These are phyloP conservation scores for Dinothrombium tinctorium DNA, from an alignment of 1,140 invertebrate genomes.

Conservation along the genomic window DNA sequence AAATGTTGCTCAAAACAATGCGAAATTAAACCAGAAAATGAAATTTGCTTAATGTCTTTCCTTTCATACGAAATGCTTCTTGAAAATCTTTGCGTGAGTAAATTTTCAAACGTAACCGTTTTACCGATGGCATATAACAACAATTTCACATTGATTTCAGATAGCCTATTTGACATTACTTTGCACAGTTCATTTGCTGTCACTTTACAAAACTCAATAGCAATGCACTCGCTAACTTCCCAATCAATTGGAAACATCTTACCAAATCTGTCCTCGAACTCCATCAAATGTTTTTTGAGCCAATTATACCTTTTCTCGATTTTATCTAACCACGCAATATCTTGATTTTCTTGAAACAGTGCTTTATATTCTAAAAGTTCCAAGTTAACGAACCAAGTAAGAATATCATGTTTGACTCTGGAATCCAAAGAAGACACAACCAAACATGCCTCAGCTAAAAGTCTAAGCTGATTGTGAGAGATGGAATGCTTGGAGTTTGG, in stretches of 20 bases:
- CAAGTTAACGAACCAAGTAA: conserved; percentile 72
- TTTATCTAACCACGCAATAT: conserved; percentile 86
- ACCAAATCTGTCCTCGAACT: conserved; percentile 81
- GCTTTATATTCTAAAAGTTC: conserved; percentile 80
- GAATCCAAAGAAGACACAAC: conserved; percentile 68
- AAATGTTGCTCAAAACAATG: conserved; percentile 77
- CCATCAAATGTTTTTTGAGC: conserved; percentile 86
- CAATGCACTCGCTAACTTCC: conserved; percentile 81
- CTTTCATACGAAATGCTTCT: conserved; percentile 14
- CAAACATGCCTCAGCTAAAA: conserved; percentile 69
- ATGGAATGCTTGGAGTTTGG: conserved; percentile 34
- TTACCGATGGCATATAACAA: conserved; percentile 83
- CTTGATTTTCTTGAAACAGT: conserved; percentile 80
- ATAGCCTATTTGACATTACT: conserved; percentile 54
- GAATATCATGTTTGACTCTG: conserved; percentile 56
- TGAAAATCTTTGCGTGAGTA: conserved; percentile 66
- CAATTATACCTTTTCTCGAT: conserved; percentile 71
- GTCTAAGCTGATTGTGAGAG: conserved; percentile 27
- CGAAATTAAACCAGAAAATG: conserved; percentile 57
- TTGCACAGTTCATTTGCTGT: conserved; percentile 48
- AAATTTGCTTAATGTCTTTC: conserved; percentile 12
- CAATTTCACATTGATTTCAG: conserved; percentile 84
- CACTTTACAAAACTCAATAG: conserved; percentile 65
- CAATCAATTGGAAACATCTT: conserved; percentile 71
- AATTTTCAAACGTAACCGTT: conserved; percentile 71